phyloP scores from a whole-genome alignment of 2,888 invertebrate genomes.

The Ophion slaviceki region DNA sequence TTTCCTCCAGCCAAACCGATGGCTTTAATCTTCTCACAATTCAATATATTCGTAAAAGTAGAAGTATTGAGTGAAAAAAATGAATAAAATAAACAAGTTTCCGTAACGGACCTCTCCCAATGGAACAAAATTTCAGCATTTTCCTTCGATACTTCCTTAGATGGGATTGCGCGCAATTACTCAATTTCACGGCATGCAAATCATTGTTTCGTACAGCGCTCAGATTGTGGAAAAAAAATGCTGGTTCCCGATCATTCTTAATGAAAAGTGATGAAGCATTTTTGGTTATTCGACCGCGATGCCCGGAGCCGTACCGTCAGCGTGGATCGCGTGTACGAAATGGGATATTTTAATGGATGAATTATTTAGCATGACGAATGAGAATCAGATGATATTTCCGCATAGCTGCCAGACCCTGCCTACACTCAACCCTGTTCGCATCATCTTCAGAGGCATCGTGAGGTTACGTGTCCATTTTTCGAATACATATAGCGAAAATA shows the following conservation, averaged over 20 bases:
- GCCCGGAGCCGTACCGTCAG: not conserved
- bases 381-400: constrained; percentile 38
- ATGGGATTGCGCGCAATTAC: too few relatives aligned
- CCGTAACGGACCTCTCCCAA: too few relatives aligned
- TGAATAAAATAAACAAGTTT: too few relatives aligned
- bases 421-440: not conserved
- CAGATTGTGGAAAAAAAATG: not conserved
- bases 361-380: constrained; percentile 42
- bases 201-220: not conserved
- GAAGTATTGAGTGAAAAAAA: too few relatives aligned
- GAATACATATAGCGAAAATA: constrained; percentile 4
- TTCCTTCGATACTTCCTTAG: too few relatives aligned
- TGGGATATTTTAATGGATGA: not conserved
- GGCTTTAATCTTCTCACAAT: too few relatives aligned
- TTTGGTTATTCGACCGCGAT: not conserved
- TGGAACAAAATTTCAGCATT: too few relatives aligned
- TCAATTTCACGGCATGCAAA: not conserved
- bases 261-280: not conserved
- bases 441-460: not conserved
- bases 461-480: not conserved
- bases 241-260: not conserved
- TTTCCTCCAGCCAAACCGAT: too few relatives aligned
- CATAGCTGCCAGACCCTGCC: not conserved
- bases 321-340: not conserved
- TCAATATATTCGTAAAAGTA: too few relatives aligned